Evolutionary conservation across 1,140 invertebrate genomes (phyloP).

Genomic region (Ctenoplectra terminalis): DNA sequence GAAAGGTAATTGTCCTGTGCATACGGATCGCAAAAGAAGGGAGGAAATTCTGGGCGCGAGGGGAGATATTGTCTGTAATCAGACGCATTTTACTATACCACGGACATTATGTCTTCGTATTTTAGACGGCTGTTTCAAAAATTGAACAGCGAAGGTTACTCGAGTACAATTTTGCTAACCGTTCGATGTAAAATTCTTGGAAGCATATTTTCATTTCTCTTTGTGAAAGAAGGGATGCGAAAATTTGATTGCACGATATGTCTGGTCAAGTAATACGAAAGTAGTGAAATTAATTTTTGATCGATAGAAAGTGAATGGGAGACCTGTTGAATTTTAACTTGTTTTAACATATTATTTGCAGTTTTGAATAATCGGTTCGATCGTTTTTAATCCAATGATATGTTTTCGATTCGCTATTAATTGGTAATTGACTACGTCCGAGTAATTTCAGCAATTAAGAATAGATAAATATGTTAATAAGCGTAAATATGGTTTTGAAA

Average conservation of each 20-base stretch:
- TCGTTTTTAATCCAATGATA: not conserved
- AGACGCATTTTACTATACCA: not conserved
- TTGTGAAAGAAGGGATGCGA: not conserved
- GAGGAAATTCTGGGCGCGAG: not conserved
- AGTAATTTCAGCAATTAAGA: not conserved
- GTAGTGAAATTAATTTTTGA: too few species aligned
- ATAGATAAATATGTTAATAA: not conserved
- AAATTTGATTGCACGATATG: not conserved
- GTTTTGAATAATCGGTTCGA: too few species aligned
- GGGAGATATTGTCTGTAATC: not conserved
- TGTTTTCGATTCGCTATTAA: not conserved
- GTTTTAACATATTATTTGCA: too few species aligned
- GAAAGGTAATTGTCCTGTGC: conserved; percentile 3
- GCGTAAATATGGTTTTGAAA: not conserved
- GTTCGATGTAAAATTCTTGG: not conserved
- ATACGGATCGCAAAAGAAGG: not conserved
- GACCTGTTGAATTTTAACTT: too few species aligned
- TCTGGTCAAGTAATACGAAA: too few species aligned
- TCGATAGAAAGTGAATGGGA: too few species aligned
- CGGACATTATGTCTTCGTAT: not conserved
- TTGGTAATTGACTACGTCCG: not conserved
- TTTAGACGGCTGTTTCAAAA: not conserved
- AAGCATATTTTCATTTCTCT: not conserved
- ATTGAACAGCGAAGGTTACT: not conserved
- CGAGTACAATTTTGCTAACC: not conserved